Percentiles rank a stretch among this genome's conserved stretches.
Evolutionary conservation across 2,113 vertebrate species (phyloP).

Genomic region (Hepsetus odoe): DNA sequence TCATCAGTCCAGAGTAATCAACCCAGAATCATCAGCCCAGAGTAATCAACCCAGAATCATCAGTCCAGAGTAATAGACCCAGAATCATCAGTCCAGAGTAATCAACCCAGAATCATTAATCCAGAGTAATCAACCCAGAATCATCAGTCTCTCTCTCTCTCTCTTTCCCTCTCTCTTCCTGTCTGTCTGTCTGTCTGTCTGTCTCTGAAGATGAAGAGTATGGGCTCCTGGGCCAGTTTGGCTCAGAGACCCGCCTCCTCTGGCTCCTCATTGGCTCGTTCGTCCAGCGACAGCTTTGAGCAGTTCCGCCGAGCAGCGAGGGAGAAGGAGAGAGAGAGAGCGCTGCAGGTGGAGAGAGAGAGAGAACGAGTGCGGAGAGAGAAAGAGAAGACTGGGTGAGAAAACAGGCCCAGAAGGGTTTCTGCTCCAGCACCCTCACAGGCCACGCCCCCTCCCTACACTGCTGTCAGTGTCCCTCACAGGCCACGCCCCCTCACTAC

Average conservation of each 20-base stretch:
- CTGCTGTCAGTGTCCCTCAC: no score
- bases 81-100: no score
- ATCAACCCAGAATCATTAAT: no score
- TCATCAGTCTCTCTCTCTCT: no score
- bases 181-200: background rate
- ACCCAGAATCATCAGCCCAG: no score
- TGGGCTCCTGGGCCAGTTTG: constrained; percentile 90
- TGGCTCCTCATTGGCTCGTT: constrained; percentile 82
- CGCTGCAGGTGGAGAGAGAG: constrained; percentile 80
- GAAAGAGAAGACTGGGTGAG: constrained; percentile 81
- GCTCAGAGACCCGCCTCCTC: constrained; percentile 85
- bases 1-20: no score
- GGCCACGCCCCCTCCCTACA: constrained; percentile 73
- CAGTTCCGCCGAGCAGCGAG: constrained; percentile 85
- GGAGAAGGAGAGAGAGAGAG: constrained; percentile 89
- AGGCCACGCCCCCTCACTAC: constrained; percentile 74
- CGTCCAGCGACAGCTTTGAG: constrained; percentile 91
- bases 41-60: no score
- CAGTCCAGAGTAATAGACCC: no score
- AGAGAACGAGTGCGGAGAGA: constrained; percentile 82
- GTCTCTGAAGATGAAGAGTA: constrained; percentile 84
- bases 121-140: no score
- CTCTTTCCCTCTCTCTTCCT: background rate
- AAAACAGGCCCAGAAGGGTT: no score
- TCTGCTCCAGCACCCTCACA: no score